Evolutionary conservation across 1,140 invertebrate species (phyloP), one percentile per base, ranked within the genome.

Genomic region (Drosophila murphyi): DNA sequence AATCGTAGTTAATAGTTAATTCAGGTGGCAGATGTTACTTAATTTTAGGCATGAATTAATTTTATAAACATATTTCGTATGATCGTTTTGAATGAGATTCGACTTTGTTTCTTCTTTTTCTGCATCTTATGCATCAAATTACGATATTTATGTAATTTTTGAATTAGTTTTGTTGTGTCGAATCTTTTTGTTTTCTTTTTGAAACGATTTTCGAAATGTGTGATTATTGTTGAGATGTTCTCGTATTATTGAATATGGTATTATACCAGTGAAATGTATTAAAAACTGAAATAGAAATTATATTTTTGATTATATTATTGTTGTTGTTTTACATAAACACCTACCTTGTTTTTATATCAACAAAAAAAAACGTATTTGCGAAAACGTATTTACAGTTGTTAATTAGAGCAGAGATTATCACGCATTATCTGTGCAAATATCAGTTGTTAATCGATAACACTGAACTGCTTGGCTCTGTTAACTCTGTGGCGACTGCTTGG

Each of bases 11-110:
- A 60, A 31, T 60, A 60, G 12, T 28, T 60, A 37, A 34, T 60
- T 60, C 31, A 48, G 57, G 57, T 60, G 57, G 57, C 57, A 60
- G 57, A 60, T 35, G 32, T 60, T 60, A 60, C 57, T 60, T 60
- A 60, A 47, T 60, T 48, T 48, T 59, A 57, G 50, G 29, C 29
- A 48, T 20, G 47, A 48, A 28, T 48, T 48, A 48, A 3, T 28
- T 12, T 47, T 48, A 43, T 6, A n/a, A 3, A 5, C 5, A 6
- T 5, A 37, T 43, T 43, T 43, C n/a, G 39, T 43, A 43, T n/a
- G 10, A 43, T n/a, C 39, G 39, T 43, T 43, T 43, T n/a, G 10
- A 43, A n/a, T 8, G 10, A 7, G 39, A 3, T 43, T 43, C 39
- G 10, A 41, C 8, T n/a, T 41, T 39, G 55, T 65, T 62, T 47